These are phyloP conservation scores for Catostomus latipinnis DNA, from an alignment of 2,797 vertebrate genomes.

Conservation along the genomic window DNA sequence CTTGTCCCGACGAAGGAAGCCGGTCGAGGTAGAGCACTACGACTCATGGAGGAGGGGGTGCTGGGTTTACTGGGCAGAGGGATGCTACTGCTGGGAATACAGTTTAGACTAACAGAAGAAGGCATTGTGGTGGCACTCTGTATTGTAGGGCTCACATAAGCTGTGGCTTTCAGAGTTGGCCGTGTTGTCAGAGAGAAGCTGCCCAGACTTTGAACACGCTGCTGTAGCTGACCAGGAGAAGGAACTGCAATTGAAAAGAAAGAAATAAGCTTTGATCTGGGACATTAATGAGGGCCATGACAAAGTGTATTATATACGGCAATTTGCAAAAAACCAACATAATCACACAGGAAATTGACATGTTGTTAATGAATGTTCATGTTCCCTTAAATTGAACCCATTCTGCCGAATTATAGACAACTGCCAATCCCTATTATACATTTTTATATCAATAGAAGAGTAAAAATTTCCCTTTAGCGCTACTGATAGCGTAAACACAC, in stretches of 20 bases:
- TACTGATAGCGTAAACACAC: too few species aligned
- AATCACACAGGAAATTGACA: too few species aligned
- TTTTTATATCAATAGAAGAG: too few species aligned
- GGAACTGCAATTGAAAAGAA: slow-evolving; percentile 84
- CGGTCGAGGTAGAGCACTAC: slow-evolving; percentile 93
- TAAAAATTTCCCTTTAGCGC: too few species aligned
- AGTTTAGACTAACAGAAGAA: slow-evolving; percentile 80
- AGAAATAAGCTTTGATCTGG: background rate
- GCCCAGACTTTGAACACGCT: slow-evolving; percentile 92
- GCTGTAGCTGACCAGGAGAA: slow-evolving; percentile 89
- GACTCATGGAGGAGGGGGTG: slow-evolving; percentile 72
- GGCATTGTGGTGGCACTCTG: slow-evolving; percentile 83
- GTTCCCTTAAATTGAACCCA: too few species aligned
- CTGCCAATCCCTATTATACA: too few species aligned
- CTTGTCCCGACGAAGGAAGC: slow-evolving; percentile 85
- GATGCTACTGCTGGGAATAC: slow-evolving; percentile 82
- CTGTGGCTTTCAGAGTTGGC: slow-evolving; percentile 92
- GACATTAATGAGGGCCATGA: too few species aligned
- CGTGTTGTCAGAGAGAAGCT: slow-evolving; percentile 87
- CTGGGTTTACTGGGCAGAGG: slow-evolving; percentile 87
- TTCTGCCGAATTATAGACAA: too few species aligned
- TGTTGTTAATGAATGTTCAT: too few species aligned
- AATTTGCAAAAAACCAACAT: too few species aligned
- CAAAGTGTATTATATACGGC: background rate
- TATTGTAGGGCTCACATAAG: slow-evolving; percentile 95